Evolutionary conservation across 2,797 vertebrate genomes (phyloP), one percentile per base, ranked within the genome.

Genomic region (Gallinago nigripennis): DNA sequence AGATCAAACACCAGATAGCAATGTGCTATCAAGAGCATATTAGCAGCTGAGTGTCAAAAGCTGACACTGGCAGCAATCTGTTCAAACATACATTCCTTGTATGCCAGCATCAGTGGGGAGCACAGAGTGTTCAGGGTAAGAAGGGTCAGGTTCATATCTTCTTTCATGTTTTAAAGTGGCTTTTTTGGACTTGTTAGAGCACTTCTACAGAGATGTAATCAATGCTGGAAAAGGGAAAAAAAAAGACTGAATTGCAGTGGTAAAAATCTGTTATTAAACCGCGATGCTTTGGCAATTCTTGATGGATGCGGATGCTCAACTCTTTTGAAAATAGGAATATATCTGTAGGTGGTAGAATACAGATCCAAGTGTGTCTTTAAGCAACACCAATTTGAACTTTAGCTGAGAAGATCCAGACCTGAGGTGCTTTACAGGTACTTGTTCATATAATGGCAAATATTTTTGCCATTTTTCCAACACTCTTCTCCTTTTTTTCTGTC

Each of bases 21-120:
- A 64, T 19, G 35, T 60, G 31, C 56, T 84, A 73, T 76, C 81
- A 92, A 82, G 88, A 88, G 14, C 46, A 16, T 63, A 73, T 86
- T 70, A 94, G 76, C 75, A 91, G 61, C 68, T 57, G 68, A 85
- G 88, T 80, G 71, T 93, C 64, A 89, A 53, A 90, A 91, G 72
- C 64, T 65, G 69, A 46, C 73, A 76, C 33, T 68, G 39, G 57
- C 72, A 81, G 53, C 84, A 89, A 68, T 73, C 72, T 92, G 82
- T 92, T 93, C 86, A 83, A 89, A 82, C 37, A 43, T 4, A 31
- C 35, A 19, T 45, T 71, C 56, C 68, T 86, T 39, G 11, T 75
- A 39, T 9, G 41, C 56, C 57, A 78, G 39, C 61, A 65, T 50
- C 82, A 82, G n/a, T 35, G 61, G 15, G n/a, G 53, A 16, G 6